Evolutionary conservation across 2,888 invertebrate genomes (phyloP), one percentile per base, ranked within the genome.

Genomic region (Tetramorium bicarinatum): DNA sequence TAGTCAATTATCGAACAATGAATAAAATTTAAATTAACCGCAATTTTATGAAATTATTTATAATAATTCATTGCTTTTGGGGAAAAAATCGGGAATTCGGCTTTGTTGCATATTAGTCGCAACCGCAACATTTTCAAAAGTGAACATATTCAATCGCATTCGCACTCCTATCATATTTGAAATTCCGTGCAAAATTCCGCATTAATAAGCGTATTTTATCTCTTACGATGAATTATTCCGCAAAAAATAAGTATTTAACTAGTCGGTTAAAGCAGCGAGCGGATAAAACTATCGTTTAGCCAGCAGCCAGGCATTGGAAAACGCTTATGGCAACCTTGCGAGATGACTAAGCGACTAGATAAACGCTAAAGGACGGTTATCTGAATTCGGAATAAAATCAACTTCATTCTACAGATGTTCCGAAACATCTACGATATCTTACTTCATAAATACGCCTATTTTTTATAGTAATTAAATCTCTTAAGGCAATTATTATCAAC

Each of bases 271-370:
- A 86, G 86, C 85, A 84, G 72, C 81, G 84, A 83, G 77, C 85
- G 85, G 83, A 86, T 81, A 25, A 81, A 88, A 82, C 66, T 87
- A 85, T 88, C 90, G 84, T 84, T 90, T 87, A 90, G 86, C 89
- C 85, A 72, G 77, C 74, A 86, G 89, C 87, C 83, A 89, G 87
- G 88, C 90, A 94, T 94, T 90, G 93, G 93, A 93, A 94, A 94
- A 93, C 93, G 93, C 93, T 94, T 92, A 93, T 87, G 92, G 86
- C 85, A 83, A 82, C 41, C 74, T 79, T 85, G 75, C 87, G 77
- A 88, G 87, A 77, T 86, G 87, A 89, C 88, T 91, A 90, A 89
- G 87, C 87, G 87, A 88, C 83, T 89, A 91, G 93, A 93, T 93
- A 93, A 93, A 92, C 91, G 90, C 91, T 92, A 92, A 84, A 83